Conservation (phyloP, 2,113 vertebrate genomes). For the Eubucco bourcierii region DNA sequence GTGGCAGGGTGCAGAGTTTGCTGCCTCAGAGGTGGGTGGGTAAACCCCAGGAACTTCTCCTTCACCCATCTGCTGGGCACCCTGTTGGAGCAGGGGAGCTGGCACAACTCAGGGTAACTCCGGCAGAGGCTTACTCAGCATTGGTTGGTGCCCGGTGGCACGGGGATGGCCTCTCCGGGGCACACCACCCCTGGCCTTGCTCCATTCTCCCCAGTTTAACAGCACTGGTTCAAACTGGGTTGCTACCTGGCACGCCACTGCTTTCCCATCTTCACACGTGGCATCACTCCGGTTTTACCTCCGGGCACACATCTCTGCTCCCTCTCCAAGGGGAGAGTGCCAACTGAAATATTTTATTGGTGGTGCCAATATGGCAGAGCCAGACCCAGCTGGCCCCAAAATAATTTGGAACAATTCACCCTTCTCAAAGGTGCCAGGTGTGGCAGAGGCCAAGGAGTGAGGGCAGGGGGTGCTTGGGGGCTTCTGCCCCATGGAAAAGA, state of each 20-base stretch:
- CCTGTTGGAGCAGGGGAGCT: not conserved
- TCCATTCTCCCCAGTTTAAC: not conserved
- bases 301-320: not conserved
- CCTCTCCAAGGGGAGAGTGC: not conserved
- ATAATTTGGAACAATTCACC: too few relatives aligned
- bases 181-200: not conserved
- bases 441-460: not conserved
- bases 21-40: not conserved
- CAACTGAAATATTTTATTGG: not conserved
- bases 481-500: not conserved
- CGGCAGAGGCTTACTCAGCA: not conserved
- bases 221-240: not conserved
- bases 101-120: rapidly evolving
- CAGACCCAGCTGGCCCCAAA: not conserved
- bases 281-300: not conserved
- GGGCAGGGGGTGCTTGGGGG: not conserved
- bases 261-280: not conserved
- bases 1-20: not conserved
- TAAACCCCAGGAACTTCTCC: not conserved
- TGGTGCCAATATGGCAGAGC: not conserved
- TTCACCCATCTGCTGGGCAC: not conserved
- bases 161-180: not conserved
- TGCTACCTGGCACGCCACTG: not conserved
- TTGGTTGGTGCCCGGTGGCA: not conserved
- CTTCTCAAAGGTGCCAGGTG: not conserved